Evolutionary conservation across 2,113 vertebrate species (phyloP).

Genomic region (Entelurus aequoreus): DNA sequence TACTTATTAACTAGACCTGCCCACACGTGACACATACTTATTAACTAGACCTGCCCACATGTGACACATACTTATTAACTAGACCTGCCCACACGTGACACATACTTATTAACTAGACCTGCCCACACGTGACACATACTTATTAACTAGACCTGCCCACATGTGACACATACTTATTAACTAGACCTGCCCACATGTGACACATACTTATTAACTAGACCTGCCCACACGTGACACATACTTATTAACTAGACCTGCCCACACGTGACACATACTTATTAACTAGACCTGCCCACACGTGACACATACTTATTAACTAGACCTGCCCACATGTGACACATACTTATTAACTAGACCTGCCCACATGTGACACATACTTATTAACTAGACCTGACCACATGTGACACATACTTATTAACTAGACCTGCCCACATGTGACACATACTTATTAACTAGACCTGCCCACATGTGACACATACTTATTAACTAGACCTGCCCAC

Average conservation of each 20-base stretch:
- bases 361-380: background rate
- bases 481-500: background rate
- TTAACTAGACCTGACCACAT: background rate
- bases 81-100: background rate
- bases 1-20: background rate
- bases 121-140: background rate
- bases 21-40: background rate
- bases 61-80: background rate
- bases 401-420: too few relatives aligned
- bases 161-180: background rate
- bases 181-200: background rate
- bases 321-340: background rate
- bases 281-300: too few relatives aligned
- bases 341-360: background rate
- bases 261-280: too few relatives aligned
- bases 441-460: too few relatives aligned
- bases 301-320: background rate
- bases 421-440: too few relatives aligned
- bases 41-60: slow-evolving; percentile 6
- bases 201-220: background rate
- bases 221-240: background rate
- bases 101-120: background rate
- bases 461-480: background rate
- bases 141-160: slow-evolving; percentile 63
- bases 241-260: background rate